Evolutionary conservation across 2,888 invertebrate species (phyloP), one percentile per base, ranked within the genome.

Genomic region (Chironomus tentans): DNA sequence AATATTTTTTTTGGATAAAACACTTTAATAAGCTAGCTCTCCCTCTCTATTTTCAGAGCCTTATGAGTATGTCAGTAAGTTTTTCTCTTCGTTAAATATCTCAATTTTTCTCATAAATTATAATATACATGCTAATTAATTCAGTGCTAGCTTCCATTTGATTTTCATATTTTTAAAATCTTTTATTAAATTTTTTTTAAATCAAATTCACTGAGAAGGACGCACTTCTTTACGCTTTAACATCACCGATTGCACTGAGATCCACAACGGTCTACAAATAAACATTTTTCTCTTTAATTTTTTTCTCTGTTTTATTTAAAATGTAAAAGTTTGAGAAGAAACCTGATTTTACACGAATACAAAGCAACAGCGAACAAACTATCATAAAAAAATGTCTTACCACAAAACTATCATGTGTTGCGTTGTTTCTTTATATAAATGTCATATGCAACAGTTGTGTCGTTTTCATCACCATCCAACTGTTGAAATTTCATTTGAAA

Each of bases 181-280:
- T 22, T 24, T 24, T 18, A 22, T 22, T 15, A 62, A 62, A 24
- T 65, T 65, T 56, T 50, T 50, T n/a, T n/a, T 13, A 22, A 22
- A 22, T 24, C 18, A 22, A 21, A 21, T 65, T 65, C 21, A 24
- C 65, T 13, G 1, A 12, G 22, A 18, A 65, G 22, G 13, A 61
- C 62, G 38, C 50, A 72, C 72, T 72, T 71, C 56, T 61, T 72
- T 15, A 72, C 72, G 72, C 72, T 72, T 72, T 72, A 72, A 72
- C 72, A 72, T 72, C 72, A 62, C 72, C 61, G 48, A n/a, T 72
- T 72, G 72, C 72, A 72, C 72, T 72, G 72, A 72, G 65, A 65
- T 22, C 65, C 65, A 65, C 65, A 21, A 13, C 65, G 24, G 65
- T 24, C 22, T 24, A 24, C 28, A 68, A 68, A 70, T 15, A 70